These are phyloP conservation scores for Caenorhabditis plicata DNA, from an alignment of 2,888 invertebrate species.

Conservation along the genomic window DNA sequence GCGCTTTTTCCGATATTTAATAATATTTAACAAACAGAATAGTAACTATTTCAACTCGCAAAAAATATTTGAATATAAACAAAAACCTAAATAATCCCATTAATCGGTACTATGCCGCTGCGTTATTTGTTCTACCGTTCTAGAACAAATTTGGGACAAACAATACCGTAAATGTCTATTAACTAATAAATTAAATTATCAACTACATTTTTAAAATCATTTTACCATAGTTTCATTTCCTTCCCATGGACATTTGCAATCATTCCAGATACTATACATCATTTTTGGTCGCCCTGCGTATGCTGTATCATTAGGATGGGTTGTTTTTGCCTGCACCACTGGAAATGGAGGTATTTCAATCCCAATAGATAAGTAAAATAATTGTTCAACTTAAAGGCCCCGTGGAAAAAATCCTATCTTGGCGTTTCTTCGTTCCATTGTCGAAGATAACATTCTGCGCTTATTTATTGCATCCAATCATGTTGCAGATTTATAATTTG, in stretches of 20 bases:
- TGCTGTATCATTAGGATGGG: conserved; percentile 68
- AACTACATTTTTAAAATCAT: neutral
- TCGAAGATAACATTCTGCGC: conserved; percentile 91
- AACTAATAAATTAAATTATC: too few species aligned
- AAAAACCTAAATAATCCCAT: too few species aligned
- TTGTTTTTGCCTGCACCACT: conserved; percentile 68
- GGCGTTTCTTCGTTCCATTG: conserved; percentile 82
- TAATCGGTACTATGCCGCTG: too few species aligned
- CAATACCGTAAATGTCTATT: too few species aligned
- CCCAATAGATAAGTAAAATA: neutral
- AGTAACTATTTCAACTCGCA: too few species aligned
- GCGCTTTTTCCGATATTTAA: too few species aligned
- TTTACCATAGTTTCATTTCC: neutral
- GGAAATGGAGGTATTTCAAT: conserved; percentile 52
- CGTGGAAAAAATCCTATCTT: conserved; percentile 80
- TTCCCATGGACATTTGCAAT: too few species aligned
- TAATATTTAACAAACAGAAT: too few species aligned
- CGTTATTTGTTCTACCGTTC: too few species aligned
- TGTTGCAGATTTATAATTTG: conserved; percentile 63
- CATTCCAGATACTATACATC: conserved; percentile 50
- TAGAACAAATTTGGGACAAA: too few species aligned
- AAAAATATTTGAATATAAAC: too few species aligned
- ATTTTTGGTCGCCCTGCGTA: conserved; percentile 64
- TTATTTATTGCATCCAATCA: conserved; percentile 73
- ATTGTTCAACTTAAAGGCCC: conserved; percentile 33